Evolutionary conservation across 2,888 invertebrate genomes (phyloP).

Genomic region (Orchestes rusci): DNA sequence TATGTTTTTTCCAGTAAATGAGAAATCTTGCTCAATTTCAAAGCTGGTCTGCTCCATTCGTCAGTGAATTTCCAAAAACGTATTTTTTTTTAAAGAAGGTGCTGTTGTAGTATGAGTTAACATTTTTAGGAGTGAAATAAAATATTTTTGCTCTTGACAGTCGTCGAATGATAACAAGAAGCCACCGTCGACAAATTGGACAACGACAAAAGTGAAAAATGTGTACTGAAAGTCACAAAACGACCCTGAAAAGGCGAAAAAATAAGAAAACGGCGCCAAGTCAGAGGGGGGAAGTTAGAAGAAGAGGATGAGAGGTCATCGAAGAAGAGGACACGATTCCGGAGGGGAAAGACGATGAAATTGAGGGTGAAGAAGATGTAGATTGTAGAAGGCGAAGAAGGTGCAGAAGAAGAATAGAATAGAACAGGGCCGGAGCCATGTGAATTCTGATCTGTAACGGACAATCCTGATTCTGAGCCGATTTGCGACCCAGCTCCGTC

Average conservation of each 20-base stretch:
- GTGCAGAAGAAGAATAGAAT: slow-evolving; percentile 43
- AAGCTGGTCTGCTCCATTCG: no score
- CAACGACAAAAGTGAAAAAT: slow-evolving; percentile 69
- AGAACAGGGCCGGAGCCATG: slow-evolving; percentile 43
- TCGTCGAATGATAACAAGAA: no score
- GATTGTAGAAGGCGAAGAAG: slow-evolving; percentile 43
- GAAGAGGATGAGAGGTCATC: slow-evolving; percentile 50
- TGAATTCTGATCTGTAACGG: slow-evolving; percentile 27
- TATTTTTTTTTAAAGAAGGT: no score
- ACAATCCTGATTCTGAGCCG: slow-evolving; percentile 27
- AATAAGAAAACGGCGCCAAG: slow-evolving; percentile 70
- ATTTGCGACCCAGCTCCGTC: slow-evolving; percentile 28
- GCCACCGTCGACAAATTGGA: slow-evolving; percentile 79
- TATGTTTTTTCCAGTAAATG: no score
- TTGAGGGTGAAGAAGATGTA: no score
- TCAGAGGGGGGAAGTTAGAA: slow-evolving; percentile 56
- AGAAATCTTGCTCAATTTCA: no score
- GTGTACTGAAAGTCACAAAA: slow-evolving; percentile 80
- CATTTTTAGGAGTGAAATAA: no score
- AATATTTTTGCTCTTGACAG: no score
- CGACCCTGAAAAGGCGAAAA: slow-evolving; percentile 72
- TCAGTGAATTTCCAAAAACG: no score
- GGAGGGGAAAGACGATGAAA: no score
- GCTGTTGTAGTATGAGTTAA: no score
- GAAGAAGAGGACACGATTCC: slow-evolving; percentile 44